phyloP scores from a whole-genome alignment of 2,113 vertebrate genomes.

The Myodes glareolus region DNA sequence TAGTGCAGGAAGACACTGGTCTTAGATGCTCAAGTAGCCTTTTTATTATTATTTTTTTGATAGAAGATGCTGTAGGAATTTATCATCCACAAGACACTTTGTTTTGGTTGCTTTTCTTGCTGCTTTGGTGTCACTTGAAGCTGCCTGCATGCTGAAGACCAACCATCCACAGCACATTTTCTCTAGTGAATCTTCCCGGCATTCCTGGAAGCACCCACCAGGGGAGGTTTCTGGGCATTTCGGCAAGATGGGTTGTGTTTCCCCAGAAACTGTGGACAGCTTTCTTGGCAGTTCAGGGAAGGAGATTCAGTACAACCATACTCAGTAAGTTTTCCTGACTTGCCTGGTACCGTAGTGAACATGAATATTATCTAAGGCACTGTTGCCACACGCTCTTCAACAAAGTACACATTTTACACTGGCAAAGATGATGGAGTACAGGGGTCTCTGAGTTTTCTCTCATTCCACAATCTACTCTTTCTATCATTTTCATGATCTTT shows the following conservation, averaged over 20 bases:
- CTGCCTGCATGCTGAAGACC: not conserved
- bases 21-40: not conserved
- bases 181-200: not conserved
- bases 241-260: not conserved
- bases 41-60: too few relatives aligned
- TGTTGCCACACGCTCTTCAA: not conserved
- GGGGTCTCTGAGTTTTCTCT: not conserved
- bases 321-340: not conserved
- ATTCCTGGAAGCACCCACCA: not conserved
- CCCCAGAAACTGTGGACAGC: not conserved
- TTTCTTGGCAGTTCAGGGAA: not conserved
- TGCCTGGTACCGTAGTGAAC: not conserved
- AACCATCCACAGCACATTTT: not conserved
- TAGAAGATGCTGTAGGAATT: not conserved
- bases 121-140: not conserved
- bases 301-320: not conserved
- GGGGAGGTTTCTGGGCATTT: not conserved
- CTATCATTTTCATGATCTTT: not conserved
- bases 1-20: not conserved
- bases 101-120: not conserved
- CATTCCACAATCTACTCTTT: not conserved
- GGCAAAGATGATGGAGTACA: not conserved
- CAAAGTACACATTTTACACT: not conserved
- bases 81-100: not conserved
- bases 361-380: not conserved